Base-by-base conservation (phyloP, 1,140 invertebrate species). In the Vanessa tameamea region DNA sequence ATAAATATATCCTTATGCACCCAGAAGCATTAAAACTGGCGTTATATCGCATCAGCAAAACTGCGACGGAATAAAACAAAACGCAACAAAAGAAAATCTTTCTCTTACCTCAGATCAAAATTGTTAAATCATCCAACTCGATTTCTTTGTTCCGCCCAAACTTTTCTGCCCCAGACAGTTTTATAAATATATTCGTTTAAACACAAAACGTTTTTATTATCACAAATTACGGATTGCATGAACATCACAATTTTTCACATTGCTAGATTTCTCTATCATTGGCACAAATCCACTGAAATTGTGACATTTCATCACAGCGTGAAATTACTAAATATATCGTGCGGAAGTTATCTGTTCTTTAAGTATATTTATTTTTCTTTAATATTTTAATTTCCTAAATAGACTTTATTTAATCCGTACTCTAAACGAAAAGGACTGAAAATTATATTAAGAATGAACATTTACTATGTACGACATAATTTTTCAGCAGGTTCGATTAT, bases 261-360 rank as follows among this genome's bases (percentile, higher is more conserved):
- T 83, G 77, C 76, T 82, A 84, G 82, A 84, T 85, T 84, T 84
- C 79, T 83, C 79, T 76, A 80, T 78, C 82, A 86, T 86, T 90
- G 87, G 84, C 88, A 87, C 79, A 66, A 84, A 82, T 87, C 86
- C 87, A 91, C 83, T 81, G 84, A 88, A 87, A 86, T 82, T 90
- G 85, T 91, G 88, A 91, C 89, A 85, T 89, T 88, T 90, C 85
- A 85, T 87, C 79, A 82, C 82, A 86, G 80, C 81, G 79, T 86
- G 80, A 86, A 71, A 74, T 64, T 74, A 68, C 64, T 69, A 71
- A 75, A 75, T 70, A 67, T 71, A 75, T 71, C 47, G 47, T 59
- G 47, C 23, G 55, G 37, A 61, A 71, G 47, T 66, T 66, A 66
- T 66, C 64, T 47, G 37, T 70, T 59, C n/a, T 13, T 23, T 2